Evolutionary conservation across 2,113 vertebrate species (phyloP).

Genomic region (Sterna hirundo): DNA sequence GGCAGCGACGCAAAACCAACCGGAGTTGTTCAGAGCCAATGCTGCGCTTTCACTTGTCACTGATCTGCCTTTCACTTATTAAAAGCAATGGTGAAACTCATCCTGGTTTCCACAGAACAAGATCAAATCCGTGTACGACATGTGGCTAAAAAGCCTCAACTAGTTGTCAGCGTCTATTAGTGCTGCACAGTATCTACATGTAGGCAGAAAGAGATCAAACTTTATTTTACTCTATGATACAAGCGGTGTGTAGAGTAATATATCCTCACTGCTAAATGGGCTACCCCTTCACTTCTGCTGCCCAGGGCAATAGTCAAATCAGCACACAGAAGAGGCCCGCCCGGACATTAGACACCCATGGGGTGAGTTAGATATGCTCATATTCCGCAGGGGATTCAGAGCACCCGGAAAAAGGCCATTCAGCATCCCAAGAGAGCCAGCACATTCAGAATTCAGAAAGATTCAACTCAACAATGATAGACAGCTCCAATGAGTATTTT

Average conservation of each 20-base stretch:
- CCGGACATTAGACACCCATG: not conserved
- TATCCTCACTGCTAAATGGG: not conserved
- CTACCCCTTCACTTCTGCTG: not conserved
- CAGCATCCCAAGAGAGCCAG: not conserved
- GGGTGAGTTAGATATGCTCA: not conserved
- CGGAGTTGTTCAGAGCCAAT: not conserved
- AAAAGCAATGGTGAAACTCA: not conserved
- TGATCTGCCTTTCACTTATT: not conserved
- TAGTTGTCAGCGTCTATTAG: not conserved
- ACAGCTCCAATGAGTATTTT: not conserved
- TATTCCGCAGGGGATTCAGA: not conserved
- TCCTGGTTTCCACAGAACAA: not conserved
- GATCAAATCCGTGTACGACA: accelerated
- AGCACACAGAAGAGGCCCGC: not conserved
- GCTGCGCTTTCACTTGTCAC: not conserved
- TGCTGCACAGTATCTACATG: not conserved
- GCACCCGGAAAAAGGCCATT: not conserved
- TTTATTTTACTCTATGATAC: not conserved
- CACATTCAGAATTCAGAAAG: not conserved
- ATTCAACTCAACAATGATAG: conserved; percentile 4
- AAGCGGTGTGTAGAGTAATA: not conserved
- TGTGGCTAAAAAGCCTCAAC: not conserved
- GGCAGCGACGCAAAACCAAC: not conserved
- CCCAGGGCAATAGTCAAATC: not conserved
- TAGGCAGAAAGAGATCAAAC: not conserved